Evolutionary conservation across 2,888 invertebrate species (phyloP).

Genomic region (Hylaea fasciaria): DNA sequence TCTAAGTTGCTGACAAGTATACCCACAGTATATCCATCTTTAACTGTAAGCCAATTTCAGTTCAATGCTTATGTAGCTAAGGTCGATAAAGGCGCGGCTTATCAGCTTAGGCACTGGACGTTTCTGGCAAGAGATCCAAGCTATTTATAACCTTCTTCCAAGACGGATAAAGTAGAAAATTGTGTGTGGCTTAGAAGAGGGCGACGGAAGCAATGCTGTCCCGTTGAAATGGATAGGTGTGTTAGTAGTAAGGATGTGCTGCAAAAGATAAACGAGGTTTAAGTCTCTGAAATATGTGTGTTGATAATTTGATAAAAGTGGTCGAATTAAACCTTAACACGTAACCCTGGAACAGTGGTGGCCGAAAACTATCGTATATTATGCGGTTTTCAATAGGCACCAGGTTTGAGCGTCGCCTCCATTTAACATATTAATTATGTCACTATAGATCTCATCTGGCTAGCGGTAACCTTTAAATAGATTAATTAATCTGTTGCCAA

Average conservation of each 20-base stretch:
- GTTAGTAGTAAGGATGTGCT: constrained; percentile 12
- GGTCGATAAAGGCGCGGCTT: not conserved
- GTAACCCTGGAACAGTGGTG: too few species aligned
- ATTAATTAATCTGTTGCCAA: too few species aligned
- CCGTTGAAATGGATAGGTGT: constrained; percentile 24
- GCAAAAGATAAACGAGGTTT: constrained; percentile 12
- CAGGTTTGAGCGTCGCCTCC: too few species aligned
- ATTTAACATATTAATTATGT: too few species aligned
- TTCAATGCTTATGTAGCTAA: not conserved
- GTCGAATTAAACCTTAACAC: too few species aligned
- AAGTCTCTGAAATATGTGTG: not conserved
- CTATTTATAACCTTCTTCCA: not conserved
- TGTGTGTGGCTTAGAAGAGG: not conserved
- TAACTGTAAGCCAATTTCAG: not conserved
- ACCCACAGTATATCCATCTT: not conserved
- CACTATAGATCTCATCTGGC: too few species aligned
- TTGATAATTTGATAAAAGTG: not conserved
- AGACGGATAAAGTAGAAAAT: not conserved
- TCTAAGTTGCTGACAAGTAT: constrained; percentile 33
- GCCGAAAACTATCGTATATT: too few species aligned
- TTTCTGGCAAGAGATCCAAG: not conserved
- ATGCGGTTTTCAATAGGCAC: too few species aligned
- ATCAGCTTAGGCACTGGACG: not conserved
- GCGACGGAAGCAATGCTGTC: constrained; percentile 16
- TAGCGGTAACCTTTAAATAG: too few species aligned